A percentile compares a stretch with the other conserved stretches of the same genome.
phyloP scores from a whole-genome alignment of 2,888 invertebrate species.

The Pardosa pseudoannulata region DNA sequence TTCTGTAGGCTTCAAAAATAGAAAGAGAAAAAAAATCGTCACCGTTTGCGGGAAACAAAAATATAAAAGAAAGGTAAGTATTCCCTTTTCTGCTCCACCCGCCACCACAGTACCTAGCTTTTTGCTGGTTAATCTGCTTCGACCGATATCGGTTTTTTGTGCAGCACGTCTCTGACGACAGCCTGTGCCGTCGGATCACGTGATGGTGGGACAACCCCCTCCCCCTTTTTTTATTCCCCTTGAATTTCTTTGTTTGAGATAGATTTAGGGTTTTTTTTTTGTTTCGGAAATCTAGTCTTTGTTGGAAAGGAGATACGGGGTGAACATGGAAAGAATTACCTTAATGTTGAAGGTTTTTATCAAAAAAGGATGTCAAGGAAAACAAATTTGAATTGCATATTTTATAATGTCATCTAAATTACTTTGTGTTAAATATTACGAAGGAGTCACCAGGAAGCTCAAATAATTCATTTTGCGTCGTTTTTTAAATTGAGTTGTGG shows the following conservation, averaged over 20 bases:
- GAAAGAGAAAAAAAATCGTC: constrained; percentile 8
- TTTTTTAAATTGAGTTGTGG: too few species aligned
- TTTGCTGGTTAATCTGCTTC: constrained; percentile 25
- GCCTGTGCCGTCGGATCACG: constrained; percentile 48
- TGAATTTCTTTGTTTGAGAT: constrained; percentile 12
- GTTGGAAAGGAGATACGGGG: background rate
- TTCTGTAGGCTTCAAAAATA: background rate
- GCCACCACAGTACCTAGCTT: background rate
- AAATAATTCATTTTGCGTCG: too few species aligned
- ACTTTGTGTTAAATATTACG: background rate
- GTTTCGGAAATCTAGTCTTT: background rate
- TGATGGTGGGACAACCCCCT: constrained; percentile 14
- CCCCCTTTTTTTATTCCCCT: background rate
- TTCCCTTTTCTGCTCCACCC: background rate
- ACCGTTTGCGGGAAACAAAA: constrained; percentile 11
- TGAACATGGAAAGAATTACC: background rate
- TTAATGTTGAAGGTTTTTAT: background rate
- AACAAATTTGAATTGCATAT: constrained; percentile 8
- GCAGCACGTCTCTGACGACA: constrained; percentile 56
- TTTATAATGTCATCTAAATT: background rate
- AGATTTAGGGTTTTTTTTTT: constrained; percentile 9
- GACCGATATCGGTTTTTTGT: constrained; percentile 63
- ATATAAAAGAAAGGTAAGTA: constrained; percentile 17
- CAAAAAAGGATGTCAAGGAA: background rate
- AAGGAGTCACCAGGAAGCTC: too few species aligned